Evolutionary conservation across 2,797 vertebrate species (phyloP).

Genomic region (Gallinago stenura): DNA sequence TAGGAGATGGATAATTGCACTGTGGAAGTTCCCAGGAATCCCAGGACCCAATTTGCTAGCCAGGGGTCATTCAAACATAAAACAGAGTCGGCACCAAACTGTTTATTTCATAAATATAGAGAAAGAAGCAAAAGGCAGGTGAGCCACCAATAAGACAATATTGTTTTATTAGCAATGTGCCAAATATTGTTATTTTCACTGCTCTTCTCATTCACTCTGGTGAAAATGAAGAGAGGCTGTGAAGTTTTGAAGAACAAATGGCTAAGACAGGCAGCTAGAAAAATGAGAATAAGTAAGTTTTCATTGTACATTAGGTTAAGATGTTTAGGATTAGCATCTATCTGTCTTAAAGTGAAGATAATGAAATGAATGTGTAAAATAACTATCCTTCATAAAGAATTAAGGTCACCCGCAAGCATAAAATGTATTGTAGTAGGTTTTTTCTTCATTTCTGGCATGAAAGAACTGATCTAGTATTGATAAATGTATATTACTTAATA

Average conservation of each 20-base stretch:
- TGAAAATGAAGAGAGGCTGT: background rate
- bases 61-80: background rate
- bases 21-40: background rate
- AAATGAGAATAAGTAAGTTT: background rate
- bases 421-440: background rate
- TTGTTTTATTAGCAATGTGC: background rate
- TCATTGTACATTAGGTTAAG: background rate
- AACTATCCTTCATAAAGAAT: background rate
- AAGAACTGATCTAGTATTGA: constrained; percentile 21
- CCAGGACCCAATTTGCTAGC: background rate
- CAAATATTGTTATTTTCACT: background rate
- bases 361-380: background rate
- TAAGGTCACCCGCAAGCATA: background rate
- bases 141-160: background rate
- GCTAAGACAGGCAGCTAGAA: background rate
- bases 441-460: background rate
- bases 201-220: background rate
- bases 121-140: background rate
- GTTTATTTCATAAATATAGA: background rate
- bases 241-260: background rate
- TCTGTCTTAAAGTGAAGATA: background rate
- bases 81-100: background rate
- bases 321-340: background rate
- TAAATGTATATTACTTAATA: background rate
- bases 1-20: background rate